Conservation (phyloP, 2,888 invertebrate genomes). For the Volucella bombylans region DNA sequence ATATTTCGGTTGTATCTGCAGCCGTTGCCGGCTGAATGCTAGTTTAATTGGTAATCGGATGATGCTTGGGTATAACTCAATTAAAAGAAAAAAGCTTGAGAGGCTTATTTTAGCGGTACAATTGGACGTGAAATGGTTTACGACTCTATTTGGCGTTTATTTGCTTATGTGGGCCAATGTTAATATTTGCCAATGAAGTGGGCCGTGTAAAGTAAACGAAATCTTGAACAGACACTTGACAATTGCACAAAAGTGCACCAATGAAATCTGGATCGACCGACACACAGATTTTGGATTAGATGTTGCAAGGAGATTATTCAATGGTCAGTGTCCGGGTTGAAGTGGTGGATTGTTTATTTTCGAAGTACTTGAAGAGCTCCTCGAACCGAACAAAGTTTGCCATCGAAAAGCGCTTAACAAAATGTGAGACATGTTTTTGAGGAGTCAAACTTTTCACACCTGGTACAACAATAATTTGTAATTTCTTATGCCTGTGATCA, state of each 20-base stretch:
- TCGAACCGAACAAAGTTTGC: no score
- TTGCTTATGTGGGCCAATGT: conserved; percentile 53
- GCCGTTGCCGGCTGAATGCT: background rate
- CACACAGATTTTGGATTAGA: no score
- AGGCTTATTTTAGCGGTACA: conserved; percentile 21
- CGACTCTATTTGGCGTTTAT: conserved; percentile 33
- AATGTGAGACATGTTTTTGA: no score
- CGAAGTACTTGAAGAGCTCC: no score
- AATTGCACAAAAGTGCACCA: conserved; percentile 41
- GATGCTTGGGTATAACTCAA: conserved; percentile 21
- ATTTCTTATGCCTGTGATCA: no score
- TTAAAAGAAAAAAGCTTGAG: conserved; percentile 38
- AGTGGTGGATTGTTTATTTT: no score
- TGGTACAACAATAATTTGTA: no score
- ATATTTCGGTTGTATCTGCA: no score
- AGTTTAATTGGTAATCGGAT: conserved; percentile 6
- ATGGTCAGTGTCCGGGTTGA: no score
- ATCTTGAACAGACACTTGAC: conserved; percentile 1
- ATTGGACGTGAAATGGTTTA: conserved; percentile 38
- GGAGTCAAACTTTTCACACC: no score
- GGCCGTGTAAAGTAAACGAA: background rate
- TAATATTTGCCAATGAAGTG: conserved; percentile 54
- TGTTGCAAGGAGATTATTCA: no score
- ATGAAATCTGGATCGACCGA: conserved; percentile 24
- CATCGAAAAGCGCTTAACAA: no score